phyloP scores from a whole-genome alignment of 2,113 vertebrate species.

The human region GRCh38 chr16:76042501-76043000 shows the following conservation, averaged over 20 bases:
- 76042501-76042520: not conserved
- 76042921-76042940: not conserved
- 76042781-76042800: not conserved
- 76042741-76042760: not conserved
- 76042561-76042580: not conserved
- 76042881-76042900: not conserved
- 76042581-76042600: not conserved
- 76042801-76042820: not conserved
- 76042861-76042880: not conserved
- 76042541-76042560: not conserved
- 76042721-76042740: not conserved
- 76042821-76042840: not conserved
- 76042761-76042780: not conserved
- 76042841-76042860: not conserved
- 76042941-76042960: constrained; percentile 59
- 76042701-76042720: not conserved
- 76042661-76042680: fast-evolving
- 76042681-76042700: not conserved
- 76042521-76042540: not conserved
- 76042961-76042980: constrained; percentile 41
- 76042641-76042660: not conserved
- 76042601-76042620: not conserved
- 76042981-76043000: constrained; percentile 23
- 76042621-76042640: not conserved
- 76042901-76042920: constrained; percentile 55